These are phyloP conservation scores for Pardalotus punctatus DNA, from an alignment of 2,113 vertebrate genomes.

Conservation along the genomic window DNA sequence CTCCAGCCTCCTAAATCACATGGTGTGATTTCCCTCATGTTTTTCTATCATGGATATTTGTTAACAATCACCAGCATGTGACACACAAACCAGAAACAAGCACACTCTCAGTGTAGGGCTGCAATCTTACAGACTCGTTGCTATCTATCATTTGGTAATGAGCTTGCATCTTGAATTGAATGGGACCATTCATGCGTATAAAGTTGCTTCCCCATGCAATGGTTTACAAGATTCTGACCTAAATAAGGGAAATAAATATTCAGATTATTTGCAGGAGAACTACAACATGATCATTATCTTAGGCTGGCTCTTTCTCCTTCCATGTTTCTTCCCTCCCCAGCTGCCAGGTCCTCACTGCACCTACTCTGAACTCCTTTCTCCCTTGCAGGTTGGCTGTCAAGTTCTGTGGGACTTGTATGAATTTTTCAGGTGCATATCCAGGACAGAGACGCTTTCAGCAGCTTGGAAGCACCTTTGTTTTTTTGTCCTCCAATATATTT, in stretches of 20 bases:
- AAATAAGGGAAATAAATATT: neutral
- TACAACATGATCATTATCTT: neutral
- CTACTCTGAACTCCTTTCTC: neutral
- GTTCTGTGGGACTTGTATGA: neutral
- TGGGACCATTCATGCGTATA: neutral
- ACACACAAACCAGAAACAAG: neutral
- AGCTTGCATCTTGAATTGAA: neutral
- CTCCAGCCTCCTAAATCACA: neutral
- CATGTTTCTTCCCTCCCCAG: neutral
- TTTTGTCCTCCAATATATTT: neutral
- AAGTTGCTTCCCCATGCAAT: neutral
- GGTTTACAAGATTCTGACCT: neutral
- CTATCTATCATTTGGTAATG: neutral
- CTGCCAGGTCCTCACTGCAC: neutral
- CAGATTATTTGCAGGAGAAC: neutral
- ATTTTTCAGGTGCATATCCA: neutral
- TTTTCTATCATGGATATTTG: neutral
- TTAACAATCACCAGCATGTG: neutral
- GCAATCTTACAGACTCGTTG: neutral
- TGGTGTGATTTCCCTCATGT: neutral
- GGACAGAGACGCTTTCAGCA: neutral
- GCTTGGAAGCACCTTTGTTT: neutral
- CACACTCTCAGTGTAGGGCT: neutral
- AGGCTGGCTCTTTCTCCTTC: neutral
- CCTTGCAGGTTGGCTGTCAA: neutral